Evolutionary conservation across 2,113 vertebrate species (phyloP).

Genomic region (Anseranas semipalmata): DNA sequence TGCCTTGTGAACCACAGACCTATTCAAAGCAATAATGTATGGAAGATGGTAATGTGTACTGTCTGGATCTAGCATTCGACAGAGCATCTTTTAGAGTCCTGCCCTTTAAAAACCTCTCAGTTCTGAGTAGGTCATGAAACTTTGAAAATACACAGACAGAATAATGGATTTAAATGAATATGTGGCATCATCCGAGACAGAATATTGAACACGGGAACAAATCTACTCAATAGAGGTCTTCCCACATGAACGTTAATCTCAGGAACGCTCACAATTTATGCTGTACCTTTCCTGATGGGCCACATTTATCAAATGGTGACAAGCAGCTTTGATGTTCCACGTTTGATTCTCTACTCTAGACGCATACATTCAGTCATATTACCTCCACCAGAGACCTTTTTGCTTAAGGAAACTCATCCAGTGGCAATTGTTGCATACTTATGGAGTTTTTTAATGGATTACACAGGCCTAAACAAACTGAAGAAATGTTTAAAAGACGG

Average conservation of each 20-base stretch:
- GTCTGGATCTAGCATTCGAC: background rate
- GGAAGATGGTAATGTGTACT: background rate
- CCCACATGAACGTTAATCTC: background rate
- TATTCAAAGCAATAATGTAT: background rate
- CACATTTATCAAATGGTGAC: background rate
- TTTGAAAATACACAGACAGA: background rate
- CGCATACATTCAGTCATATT: background rate
- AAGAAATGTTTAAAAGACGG: background rate
- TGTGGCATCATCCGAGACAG: background rate
- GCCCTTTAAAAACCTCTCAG: background rate
- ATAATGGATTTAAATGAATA: background rate
- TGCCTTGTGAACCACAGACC: constrained; percentile 12
- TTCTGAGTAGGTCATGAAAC: background rate
- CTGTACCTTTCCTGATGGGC: background rate
- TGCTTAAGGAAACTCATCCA: background rate
- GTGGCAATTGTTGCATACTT: background rate
- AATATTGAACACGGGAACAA: background rate
- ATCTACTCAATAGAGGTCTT: background rate
- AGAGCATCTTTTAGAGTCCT: background rate
- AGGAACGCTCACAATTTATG: background rate
- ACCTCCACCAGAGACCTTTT: background rate
- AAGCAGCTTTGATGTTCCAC: background rate
- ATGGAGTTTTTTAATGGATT: background rate
- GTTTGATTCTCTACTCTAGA: background rate
- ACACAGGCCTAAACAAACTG: background rate